Evolutionary conservation across 2,113 vertebrate species (phyloP).

Genomic region (Malurus melanocephalus): DNA sequence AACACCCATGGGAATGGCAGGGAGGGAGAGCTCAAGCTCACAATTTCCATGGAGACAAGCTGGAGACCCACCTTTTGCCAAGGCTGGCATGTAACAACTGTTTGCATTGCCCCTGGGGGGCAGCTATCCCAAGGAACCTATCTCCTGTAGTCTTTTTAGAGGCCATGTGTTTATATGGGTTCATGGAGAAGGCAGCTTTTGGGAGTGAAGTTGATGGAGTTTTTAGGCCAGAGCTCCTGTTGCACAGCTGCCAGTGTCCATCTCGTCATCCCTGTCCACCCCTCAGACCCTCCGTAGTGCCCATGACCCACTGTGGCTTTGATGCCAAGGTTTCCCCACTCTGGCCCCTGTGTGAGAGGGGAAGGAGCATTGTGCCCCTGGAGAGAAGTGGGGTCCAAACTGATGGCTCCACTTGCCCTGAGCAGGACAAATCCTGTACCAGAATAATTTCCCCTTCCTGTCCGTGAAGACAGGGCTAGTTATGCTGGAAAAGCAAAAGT

Average conservation of each 20-base stretch:
- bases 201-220: not conserved
- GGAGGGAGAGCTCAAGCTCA: not conserved
- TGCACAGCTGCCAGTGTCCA: not conserved
- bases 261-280: not conserved
- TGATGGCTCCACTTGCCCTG: not conserved
- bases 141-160: not conserved
- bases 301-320: not conserved
- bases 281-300: not conserved
- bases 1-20: not conserved
- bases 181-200: not conserved
- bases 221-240: not conserved
- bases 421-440: not conserved
- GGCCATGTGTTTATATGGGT: not conserved
- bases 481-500: not conserved
- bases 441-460: not conserved
- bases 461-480: not conserved
- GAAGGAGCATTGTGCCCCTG: not conserved
- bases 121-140: not conserved
- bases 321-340: not conserved
- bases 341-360: accelerated
- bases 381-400: not conserved
- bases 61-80: not conserved
- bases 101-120: not conserved
- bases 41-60: not conserved
- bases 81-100: not conserved